These are phyloP conservation scores for Folsomia candida DNA, from an alignment of 2,888 invertebrate species.

Conservation along the genomic window DNA sequence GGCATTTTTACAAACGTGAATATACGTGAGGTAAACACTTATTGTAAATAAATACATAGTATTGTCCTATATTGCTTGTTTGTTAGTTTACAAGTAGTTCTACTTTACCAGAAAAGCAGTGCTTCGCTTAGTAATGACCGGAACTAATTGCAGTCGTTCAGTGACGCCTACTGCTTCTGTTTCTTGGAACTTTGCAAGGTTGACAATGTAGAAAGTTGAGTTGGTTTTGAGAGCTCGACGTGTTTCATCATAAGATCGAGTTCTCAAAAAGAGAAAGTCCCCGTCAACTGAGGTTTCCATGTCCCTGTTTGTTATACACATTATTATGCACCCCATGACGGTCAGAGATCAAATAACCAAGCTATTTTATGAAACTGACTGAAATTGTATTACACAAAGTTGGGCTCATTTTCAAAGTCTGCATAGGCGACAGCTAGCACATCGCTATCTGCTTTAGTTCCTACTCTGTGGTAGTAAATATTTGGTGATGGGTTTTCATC, in stretches of 20 bases:
- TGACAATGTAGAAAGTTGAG: slow-evolving; percentile 25
- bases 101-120: slow-evolving; percentile 3
- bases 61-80: too few species aligned
- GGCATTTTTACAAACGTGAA: too few species aligned
- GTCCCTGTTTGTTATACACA: slow-evolving; percentile 13
- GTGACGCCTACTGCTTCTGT: slow-evolving; percentile 20
- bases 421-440: slow-evolving; percentile 83
- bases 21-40: too few species aligned
- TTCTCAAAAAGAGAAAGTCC: slow-evolving; percentile 22
- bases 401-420: slow-evolving; percentile 81
- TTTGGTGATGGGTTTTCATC: slow-evolving; percentile 85
- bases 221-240: slow-evolving; percentile 25
- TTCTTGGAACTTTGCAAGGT: slow-evolving; percentile 26
- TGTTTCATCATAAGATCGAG: slow-evolving; percentile 16
- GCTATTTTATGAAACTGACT: not conserved
- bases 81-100: not conserved
- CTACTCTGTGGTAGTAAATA: slow-evolving; percentile 84
- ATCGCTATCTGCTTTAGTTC: slow-evolving; percentile 81
- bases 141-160: slow-evolving; percentile 15
- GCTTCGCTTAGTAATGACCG: not conserved
- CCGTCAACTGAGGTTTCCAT: slow-evolving; percentile 30
- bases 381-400: slow-evolving; percentile 61
- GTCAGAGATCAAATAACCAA: not conserved
- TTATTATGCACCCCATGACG: too few species aligned
- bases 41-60: too few species aligned